Evolutionary conservation across 2,797 vertebrate genomes (phyloP).

Genomic region (Yasuhikotakia modesta): DNA sequence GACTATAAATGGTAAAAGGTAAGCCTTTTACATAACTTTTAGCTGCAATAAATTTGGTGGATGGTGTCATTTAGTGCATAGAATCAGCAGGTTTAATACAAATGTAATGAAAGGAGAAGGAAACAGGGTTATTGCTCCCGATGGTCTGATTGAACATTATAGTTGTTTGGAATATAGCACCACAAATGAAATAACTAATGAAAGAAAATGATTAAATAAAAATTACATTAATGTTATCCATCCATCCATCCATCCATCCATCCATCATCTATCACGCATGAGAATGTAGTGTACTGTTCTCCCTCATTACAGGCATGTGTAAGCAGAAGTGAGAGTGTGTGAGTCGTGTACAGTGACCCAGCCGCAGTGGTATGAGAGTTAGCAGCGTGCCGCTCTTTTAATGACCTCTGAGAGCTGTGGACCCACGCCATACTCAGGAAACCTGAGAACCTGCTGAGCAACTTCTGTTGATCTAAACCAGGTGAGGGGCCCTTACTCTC

Average conservation of each 20-base stretch:
- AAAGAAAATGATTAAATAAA: background rate
- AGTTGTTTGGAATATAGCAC: conserved; percentile 61
- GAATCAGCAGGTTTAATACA: conserved; percentile 22
- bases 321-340: conserved; percentile 21
- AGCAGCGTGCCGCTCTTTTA: conserved; percentile 56
- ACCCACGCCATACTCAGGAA: conserved; percentile 53
- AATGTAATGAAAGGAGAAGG: conserved; percentile 17
- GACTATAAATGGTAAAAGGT: background rate
- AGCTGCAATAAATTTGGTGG: background rate
- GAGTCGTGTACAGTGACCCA: conserved; percentile 36
- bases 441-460: conserved; percentile 60
- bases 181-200: conserved; percentile 61
- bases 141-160: conserved; percentile 56
- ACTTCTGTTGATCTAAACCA: conserved; percentile 59
- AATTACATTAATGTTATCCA: background rate
- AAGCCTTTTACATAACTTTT: background rate
- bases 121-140: conserved; percentile 61
- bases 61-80: background rate
- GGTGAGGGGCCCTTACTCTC: conserved; percentile 48
- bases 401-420: conserved; percentile 58
- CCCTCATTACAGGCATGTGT: conserved; percentile 32
- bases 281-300: conserved; percentile 2
- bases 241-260: too few species aligned
- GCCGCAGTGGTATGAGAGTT: conserved; percentile 47
- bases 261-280: too few species aligned